A percentile compares a stretch with the other conserved stretches of the same genome.
These are phyloP conservation scores for Drosophila murphyi DNA, from an alignment of 1,140 invertebrate species.

Conservation along the genomic window DNA sequence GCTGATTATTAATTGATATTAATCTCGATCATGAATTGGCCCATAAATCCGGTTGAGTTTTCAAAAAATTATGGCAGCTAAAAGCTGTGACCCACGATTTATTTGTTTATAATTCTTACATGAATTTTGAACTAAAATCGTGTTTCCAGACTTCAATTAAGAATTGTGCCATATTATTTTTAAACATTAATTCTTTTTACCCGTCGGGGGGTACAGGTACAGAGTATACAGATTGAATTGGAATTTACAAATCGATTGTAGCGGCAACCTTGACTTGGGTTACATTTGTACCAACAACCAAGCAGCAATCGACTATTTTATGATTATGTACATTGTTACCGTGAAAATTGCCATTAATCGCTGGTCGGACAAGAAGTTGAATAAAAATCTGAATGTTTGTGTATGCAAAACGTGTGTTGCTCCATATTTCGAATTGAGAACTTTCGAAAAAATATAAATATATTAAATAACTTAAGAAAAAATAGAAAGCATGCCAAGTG, in stretches of 20 bases:
- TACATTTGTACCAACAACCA: constrained; percentile 12
- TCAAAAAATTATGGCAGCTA: not conserved
- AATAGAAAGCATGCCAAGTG: not conserved
- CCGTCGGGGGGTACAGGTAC: not conserved
- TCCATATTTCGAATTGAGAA: not conserved
- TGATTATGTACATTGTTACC: constrained; percentile 34
- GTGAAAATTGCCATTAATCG: constrained; percentile 26
- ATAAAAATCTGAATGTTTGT: not conserved
- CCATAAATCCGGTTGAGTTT: not conserved
- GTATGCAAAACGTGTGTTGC: not conserved
- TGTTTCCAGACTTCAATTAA: no score
- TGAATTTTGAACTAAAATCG: no score
- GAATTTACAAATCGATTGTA: constrained; percentile 26
- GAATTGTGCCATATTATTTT: no score
- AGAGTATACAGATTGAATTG: not conserved
- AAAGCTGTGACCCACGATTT: not conserved
- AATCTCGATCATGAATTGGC: not conserved
- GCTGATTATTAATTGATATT: not conserved
- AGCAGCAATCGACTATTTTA: constrained; percentile 9
- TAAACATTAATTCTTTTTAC: not conserved
- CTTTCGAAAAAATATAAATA: not conserved
- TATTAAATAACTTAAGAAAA: not conserved
- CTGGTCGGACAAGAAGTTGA: constrained; percentile 1
- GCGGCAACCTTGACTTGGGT: constrained; percentile 26
- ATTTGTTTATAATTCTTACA: no score